Evolutionary conservation across 2,797 vertebrate genomes (phyloP), one percentile per base, ranked within the genome.

Genomic region (Simalia tracyae): DNA sequence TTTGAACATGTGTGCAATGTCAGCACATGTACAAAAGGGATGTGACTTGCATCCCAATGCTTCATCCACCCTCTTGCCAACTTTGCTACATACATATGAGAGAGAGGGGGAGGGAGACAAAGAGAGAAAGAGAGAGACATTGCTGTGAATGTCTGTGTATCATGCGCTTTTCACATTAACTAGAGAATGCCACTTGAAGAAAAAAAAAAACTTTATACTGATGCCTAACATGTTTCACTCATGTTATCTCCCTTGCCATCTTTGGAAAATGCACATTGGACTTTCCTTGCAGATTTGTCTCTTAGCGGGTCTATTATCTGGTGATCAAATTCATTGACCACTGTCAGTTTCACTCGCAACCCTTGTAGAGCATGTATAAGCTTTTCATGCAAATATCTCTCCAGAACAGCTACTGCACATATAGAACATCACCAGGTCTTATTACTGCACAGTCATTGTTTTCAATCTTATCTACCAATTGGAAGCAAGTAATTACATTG

Each of bases 401-500:
- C 84, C 14, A 89, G 28, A 92, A 94, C 54, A 95, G 59, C 19
- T 22, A 86, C n/a, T 94, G 4, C 89, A 63, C 95, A 66, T 89
- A 3, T 89, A 91, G 63, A 50, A 93, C 90, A 93, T 2, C 2
- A 76, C 76, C 26, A 3, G 6, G 94, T 95, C 68, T 88, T 94
- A 22, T 94, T 93, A 91, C 4, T 6, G 64, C 93, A 95, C 92
- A 95, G 68, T 76, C 57, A 92, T 94, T 92, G 68, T 94, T n/a
- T 54, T 92, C 8, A 92, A 26, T 86, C 96, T 95, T 46, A 46
- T 94, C 88, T 42, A 63, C 31, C 63, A 89, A 46, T 89, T 86
- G 84, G 88, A 92, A 72, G 93, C 56, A 95, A 92, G 93, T 42
- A 64, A 95, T 95, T 95, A 81, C 36, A 94, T 87, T 91, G 7